These are phyloP conservation scores for Serinus canaria DNA, from an alignment of 2,113 vertebrate genomes.

Conservation along the genomic window DNA sequence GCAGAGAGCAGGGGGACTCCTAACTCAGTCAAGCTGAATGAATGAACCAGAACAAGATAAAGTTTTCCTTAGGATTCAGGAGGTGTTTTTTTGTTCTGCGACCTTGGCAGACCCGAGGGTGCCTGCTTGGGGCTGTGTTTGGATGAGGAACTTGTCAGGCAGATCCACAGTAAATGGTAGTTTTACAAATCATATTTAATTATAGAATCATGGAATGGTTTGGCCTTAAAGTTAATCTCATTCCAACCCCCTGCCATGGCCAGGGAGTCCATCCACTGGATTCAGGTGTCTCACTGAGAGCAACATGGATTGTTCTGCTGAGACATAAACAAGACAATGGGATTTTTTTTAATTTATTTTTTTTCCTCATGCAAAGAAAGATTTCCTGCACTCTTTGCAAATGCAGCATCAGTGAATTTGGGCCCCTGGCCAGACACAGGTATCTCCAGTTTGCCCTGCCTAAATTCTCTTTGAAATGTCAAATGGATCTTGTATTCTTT, in stretches of 20 bases:
- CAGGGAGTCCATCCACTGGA: neutral
- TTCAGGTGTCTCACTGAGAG: neutral
- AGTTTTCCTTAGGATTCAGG: neutral
- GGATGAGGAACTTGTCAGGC: neutral
- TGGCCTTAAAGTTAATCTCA: neutral
- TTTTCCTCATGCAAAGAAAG: accelerated
- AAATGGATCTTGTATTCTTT: neutral
- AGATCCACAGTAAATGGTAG: neutral
- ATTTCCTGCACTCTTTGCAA: neutral
- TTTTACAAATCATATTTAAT: neutral
- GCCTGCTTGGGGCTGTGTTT: neutral
- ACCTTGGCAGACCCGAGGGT: neutral
- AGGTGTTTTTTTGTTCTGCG: neutral
- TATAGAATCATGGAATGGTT: neutral
- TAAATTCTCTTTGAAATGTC: neutral
- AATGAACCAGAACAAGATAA: neutral
- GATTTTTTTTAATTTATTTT: neutral
- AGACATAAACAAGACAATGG: neutral
- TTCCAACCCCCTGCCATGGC: neutral
- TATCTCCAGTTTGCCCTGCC: neutral
- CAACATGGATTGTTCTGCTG: neutral
- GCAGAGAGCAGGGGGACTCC: neutral
- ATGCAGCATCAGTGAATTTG: neutral
- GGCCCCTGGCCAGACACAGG: neutral
- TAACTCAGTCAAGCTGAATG: too few relatives aligned